Evolutionary conservation across 2,888 invertebrate genomes (phyloP).

Genomic region (Drosophila seclusa): DNA sequence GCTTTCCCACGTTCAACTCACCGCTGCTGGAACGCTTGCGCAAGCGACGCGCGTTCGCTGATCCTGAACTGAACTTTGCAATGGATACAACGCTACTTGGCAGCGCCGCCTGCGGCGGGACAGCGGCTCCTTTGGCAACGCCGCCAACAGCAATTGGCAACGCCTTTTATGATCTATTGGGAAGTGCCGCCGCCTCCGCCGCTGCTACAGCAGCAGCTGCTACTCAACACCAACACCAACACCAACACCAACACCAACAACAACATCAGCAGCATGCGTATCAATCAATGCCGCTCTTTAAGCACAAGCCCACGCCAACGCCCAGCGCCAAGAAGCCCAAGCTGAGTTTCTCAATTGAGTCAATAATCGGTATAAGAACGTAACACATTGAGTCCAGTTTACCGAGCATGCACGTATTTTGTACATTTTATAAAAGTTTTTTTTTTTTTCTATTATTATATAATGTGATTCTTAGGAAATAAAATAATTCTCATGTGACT

Average conservation of each 20-base stretch:
- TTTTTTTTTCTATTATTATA: constrained; percentile 35
- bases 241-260: constrained; percentile 19
- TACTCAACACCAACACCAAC: constrained; percentile 33
- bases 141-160: constrained; percentile 39
- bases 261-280: constrained; percentile 41
- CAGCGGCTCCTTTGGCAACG: constrained; percentile 46
- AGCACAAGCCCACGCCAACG: constrained; percentile 35
- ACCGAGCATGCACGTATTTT: neutral
- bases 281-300: constrained; percentile 54
- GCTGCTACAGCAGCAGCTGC: constrained; percentile 27
- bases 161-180: constrained; percentile 48
- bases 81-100: constrained; percentile 77
- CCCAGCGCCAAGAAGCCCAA: constrained; percentile 73
- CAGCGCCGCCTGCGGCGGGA: constrained; percentile 41
- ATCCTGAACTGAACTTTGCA: constrained; percentile 85
- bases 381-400: constrained; percentile 25
- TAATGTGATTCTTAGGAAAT: constrained; percentile 40
- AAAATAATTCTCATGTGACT: constrained; percentile 24
- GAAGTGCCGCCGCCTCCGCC: constrained; percentile 45
- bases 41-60: constrained; percentile 86
- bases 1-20: constrained; percentile 82
- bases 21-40: constrained; percentile 84
- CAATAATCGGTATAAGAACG: constrained; percentile 88
- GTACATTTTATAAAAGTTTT: constrained; percentile 36
- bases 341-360: constrained; percentile 87